Base-by-base conservation (phyloP, 1,140 invertebrate genomes). In the Ips typographus region DNA sequence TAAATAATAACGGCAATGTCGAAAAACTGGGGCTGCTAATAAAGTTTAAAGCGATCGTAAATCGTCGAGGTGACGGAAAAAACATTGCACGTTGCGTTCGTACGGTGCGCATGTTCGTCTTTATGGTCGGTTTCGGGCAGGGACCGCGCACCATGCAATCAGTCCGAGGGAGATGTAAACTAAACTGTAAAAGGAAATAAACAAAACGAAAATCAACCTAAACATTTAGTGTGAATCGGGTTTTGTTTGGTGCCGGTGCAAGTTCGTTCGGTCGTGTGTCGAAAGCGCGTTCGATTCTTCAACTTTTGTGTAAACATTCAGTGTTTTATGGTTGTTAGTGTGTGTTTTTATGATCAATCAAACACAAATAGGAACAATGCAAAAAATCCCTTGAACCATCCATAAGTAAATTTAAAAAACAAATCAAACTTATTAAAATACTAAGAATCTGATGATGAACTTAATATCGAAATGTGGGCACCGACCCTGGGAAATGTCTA, bases 171-270 rank as follows among this genome's bases (percentile, higher is more conserved):
- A 43, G 49, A 61, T 61, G 60, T 63, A 61, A 62, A 68, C 67
- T 68, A 68, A 68, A 63, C 67, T 68, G 67, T 68, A 68, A 68
- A 68, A 56, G 67, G 67, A 68, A 68, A 68, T 68, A 68, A 68
- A 68, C 67, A 68, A 61, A 55, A 53, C 7, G 67, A 41, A 68
- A 63, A 62, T 63, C 47, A 68, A 62, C 67, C 53, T 68, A 68
- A 68, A 68, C 67, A 68, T 68, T 68, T 68, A 68, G 67, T 68
- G 39, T 56, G 51, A 56, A 47, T 40, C 51, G 58, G 56, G 67
- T 56, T 63, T 61, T 57, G 58, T 56, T 43, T 63, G 39, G 59
- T 22, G 67, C 5, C 60, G 67, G 67, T 60, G n/a, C 5, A n/a
- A 8, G 47, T 38, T n/a, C 55, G 49, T 62, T 55, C 38, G 40